A percentile compares a stretch with the other conserved stretches of the same genome.
Evolutionary conservation across 2,888 invertebrate genomes (phyloP).

Genomic region (Coelinius sp.): DNA sequence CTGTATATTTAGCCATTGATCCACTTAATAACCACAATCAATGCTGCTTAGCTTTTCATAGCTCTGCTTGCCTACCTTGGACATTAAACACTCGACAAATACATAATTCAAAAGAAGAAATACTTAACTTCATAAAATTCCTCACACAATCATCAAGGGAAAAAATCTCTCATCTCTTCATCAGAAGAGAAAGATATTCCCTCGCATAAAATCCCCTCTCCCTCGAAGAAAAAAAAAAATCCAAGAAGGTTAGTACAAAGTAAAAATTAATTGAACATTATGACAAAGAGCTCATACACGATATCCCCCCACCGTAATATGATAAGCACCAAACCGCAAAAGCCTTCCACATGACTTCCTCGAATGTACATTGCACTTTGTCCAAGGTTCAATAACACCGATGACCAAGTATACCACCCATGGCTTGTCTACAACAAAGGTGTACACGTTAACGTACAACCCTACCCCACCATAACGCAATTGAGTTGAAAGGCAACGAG

Average conservation of each 20-base stretch:
- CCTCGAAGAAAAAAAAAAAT: not conserved
- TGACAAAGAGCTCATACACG: not conserved
- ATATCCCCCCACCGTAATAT: slow-evolving; percentile 15
- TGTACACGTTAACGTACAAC: slow-evolving; percentile 3
- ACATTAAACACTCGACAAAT: too few species aligned
- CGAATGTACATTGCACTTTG: slow-evolving; percentile 51
- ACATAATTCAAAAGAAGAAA: too few species aligned
- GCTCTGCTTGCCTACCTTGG: too few species aligned
- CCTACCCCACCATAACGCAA: not conserved
- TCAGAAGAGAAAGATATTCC: not conserved
- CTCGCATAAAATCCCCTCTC: not conserved
- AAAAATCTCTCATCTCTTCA: not conserved
- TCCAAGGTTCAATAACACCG: slow-evolving; percentile 53
- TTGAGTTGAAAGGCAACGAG: not conserved
- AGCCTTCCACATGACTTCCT: slow-evolving; percentile 31
- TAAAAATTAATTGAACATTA: slow-evolving; percentile 18
- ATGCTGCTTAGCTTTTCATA: too few species aligned
- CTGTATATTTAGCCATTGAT: too few species aligned
- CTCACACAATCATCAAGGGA: not conserved
- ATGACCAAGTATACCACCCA: slow-evolving; percentile 31
- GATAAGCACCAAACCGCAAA: slow-evolving; percentile 35
- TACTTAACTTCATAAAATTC: too few species aligned
- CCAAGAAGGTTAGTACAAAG: slow-evolving; percentile 1
- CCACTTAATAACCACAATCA: too few species aligned
- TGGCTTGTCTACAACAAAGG: slow-evolving; percentile 27